These are phyloP conservation scores for Chaenodraco wilsoni DNA, from an alignment of 2,797 vertebrate genomes.

Conservation along the genomic window DNA sequence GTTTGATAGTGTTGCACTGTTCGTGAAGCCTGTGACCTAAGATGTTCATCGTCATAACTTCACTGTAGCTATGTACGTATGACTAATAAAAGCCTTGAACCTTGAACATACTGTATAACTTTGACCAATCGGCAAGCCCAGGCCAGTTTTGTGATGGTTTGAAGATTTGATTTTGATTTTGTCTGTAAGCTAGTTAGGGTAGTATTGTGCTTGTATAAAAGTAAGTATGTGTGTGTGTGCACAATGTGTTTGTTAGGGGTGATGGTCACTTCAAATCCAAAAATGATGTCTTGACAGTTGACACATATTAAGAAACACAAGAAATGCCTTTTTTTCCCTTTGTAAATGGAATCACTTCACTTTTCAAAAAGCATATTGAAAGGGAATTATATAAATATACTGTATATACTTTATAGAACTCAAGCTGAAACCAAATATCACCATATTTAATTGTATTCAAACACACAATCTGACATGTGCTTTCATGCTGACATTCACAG, in stretches of 20 bases:
- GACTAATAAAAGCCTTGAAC: too few species aligned
- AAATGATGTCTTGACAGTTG: not conserved
- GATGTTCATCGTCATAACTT: too few species aligned
- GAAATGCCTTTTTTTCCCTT: not conserved
- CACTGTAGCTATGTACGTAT: too few species aligned
- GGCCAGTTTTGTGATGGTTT: conserved; percentile 4
- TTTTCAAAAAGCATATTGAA: not conserved
- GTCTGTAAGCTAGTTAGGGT: conserved; percentile 10
- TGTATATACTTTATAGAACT: not conserved
- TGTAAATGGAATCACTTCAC: conserved; percentile 4
- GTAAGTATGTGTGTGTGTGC: not conserved
- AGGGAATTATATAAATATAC: conserved; percentile 20
- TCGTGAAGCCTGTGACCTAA: too few species aligned
- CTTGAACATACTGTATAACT: not conserved
- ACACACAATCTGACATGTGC: conserved; percentile 29
- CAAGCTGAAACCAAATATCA: too few species aligned
- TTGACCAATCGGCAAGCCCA: conserved; percentile 12
- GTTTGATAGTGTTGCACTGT: too few species aligned
- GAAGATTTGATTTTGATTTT: conserved; percentile 29
- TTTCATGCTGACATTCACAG: conserved; percentile 37
- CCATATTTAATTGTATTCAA: too few species aligned
- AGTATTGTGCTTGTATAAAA: not conserved
- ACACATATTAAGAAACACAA: not conserved
- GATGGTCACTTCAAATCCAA: not conserved
- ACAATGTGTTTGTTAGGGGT: not conserved